Conservation (phyloP, 1,140 invertebrate genomes). For the Neodiprion virginianus region DNA sequence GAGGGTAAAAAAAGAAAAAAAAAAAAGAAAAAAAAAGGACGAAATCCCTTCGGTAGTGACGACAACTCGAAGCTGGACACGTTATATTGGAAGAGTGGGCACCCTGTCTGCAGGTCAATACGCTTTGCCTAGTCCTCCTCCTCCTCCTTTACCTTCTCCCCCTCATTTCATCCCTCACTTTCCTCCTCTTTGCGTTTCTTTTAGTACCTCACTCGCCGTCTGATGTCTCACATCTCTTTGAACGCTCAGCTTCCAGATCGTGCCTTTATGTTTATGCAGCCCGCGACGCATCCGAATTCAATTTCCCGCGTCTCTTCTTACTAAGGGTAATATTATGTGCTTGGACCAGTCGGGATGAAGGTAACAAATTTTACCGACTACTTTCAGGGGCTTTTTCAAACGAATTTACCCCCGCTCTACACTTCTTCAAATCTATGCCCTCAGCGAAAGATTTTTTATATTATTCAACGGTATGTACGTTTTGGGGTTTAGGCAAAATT, state of each 20-base stretch:
- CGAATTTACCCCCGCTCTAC: no score
- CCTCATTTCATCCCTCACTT: not conserved
- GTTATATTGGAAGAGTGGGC: not conserved
- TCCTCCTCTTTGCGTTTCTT: not conserved
- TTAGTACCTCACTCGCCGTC: not conserved
- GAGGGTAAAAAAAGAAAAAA: not conserved
- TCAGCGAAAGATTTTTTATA: no score
- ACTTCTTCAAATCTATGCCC: no score
- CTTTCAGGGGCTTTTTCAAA: conserved; percentile 20
- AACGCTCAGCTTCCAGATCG: not conserved
- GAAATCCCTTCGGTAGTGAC: not conserved
- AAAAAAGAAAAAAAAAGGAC: not conserved
- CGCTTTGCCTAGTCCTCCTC: not conserved
- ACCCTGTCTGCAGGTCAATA: not conserved
- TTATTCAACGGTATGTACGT: no score
- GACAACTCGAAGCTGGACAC: not conserved
- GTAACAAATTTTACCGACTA: conserved; percentile 26
- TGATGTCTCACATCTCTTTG: conserved; percentile 25
- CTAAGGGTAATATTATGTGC: conserved; percentile 22
- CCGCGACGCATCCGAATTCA: conserved; percentile 35
- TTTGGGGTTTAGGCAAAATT: no score
- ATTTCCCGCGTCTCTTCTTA: conserved; percentile 28
- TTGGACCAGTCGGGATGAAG: not conserved
- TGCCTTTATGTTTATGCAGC: conserved; percentile 34
- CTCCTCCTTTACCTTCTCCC: not conserved